These are phyloP conservation scores for Drepanosiphum platanoidis DNA, from an alignment of 2,888 invertebrate genomes.

Conservation along the genomic window DNA sequence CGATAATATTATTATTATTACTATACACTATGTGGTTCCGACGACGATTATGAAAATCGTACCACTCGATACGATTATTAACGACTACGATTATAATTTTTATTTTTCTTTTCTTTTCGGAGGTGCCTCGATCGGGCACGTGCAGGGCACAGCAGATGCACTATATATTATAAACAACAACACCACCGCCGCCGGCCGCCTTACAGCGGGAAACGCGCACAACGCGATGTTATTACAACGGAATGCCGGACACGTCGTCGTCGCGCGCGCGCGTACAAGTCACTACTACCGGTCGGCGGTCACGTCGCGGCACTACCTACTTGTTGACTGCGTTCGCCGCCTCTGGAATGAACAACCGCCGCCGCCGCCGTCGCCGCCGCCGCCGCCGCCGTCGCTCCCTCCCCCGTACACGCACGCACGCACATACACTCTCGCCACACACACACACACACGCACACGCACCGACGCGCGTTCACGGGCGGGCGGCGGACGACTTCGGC, in stretches of 20 bases:
- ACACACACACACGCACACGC: background rate
- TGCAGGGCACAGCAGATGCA: too few relatives aligned
- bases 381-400: conserved; percentile 2
- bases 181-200: background rate
- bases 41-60: too few relatives aligned
- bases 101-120: background rate
- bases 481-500: too few relatives aligned
- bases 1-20: background rate
- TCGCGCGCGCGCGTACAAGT: conserved; percentile 56
- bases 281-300: conserved; percentile 48
- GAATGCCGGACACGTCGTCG: background rate
- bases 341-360: conserved; percentile 46
- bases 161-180: too few relatives aligned
- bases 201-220: background rate
- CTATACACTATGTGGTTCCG: too few relatives aligned
- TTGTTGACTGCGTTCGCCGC: conserved; percentile 58
- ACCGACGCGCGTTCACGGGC: background rate
- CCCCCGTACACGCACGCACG: background rate
- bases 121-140: too few relatives aligned
- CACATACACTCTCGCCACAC: background rate
- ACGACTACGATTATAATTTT: background rate
- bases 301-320: conserved; percentile 57
- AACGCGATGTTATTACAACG: background rate
- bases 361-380: conserved; percentile 14
- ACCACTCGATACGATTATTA: background rate